phyloP scores from a whole-genome alignment of 2,888 invertebrate species.

The Tachina grossa region DNA sequence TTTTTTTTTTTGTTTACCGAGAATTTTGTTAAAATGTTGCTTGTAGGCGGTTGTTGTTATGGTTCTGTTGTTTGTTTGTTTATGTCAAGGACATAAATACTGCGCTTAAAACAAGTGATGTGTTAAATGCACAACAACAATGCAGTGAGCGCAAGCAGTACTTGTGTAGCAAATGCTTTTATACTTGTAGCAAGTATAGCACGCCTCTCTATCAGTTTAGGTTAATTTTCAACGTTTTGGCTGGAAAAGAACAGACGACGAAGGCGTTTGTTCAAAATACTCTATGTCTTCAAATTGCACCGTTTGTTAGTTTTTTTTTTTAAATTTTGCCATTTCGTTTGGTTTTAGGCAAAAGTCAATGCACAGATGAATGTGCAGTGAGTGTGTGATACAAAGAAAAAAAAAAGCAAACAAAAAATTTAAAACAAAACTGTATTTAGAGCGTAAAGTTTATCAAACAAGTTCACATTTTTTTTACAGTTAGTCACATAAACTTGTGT shows the following conservation, averaged over 20 bases:
- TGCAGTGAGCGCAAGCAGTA: background rate
- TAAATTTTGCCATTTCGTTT: background rate
- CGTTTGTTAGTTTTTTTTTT: background rate
- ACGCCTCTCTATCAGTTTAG: background rate
- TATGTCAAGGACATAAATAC: slow-evolving; percentile 69
- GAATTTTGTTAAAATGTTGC: slow-evolving; percentile 29
- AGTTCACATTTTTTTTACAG: slow-evolving; percentile 36
- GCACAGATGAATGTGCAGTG: background rate
- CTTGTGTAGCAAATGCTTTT: slow-evolving; percentile 23
- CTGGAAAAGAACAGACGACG: background rate
- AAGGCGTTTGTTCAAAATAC: slow-evolving; percentile 9
- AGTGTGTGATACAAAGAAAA: background rate
- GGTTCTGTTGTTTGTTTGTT: slow-evolving; percentile 48
- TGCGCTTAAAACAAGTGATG: slow-evolving; percentile 61
- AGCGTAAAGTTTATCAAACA: slow-evolving; percentile 45
- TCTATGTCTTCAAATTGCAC: slow-evolving; percentile 32
- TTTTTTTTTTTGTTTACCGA: background rate
- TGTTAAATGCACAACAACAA: slow-evolving; percentile 68
- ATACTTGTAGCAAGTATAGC: background rate
- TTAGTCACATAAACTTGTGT: slow-evolving; percentile 33
- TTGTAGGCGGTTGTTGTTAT: background rate
- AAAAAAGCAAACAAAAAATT: background rate
- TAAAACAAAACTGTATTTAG: slow-evolving; percentile 39
- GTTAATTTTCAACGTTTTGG: slow-evolving; percentile 19
- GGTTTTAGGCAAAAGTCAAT: slow-evolving; percentile 8